Base-by-base conservation (phyloP, 2,113 vertebrate genomes). In the Xenotilapia longispinis region DNA sequence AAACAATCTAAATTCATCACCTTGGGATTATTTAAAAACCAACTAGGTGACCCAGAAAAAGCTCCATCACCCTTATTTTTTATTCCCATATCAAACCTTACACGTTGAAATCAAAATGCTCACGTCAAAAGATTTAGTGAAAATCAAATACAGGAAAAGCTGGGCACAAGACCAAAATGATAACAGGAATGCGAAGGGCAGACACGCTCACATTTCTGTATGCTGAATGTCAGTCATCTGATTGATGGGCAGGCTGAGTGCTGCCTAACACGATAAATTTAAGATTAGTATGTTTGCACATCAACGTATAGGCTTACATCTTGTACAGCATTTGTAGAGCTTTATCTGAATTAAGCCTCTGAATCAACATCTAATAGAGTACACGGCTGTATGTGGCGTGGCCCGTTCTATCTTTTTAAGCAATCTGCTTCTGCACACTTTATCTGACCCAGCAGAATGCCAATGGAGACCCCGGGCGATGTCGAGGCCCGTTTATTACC, bases 401-500 rank as follows among this genome's bases (percentile, higher is more conserved):
- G 55, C 21, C 7, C 6, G 5, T 53, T 81, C 65, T 94, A 91
- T 94, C 94, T 88, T 85, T 85, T 80, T 28, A 42, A 91, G 85
- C 87, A 42, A 93, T 93, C 93, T 90, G 84, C 79, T 63, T 81
- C 23, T 10, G 86, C 88, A 88, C 93, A 91, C 88, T 78, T 90
- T 92, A 92, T 93, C 93, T 33, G 85, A 84, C 58, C 63, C 88
- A 38, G 89, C 89, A 88, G 93, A 91, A 91, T 83, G 89, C 87
- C 92, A 85, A 82, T 65, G 84, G 88, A 90, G 93, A 94, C 87
- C 90, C 89, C 7, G 89, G 75, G 90, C 93, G 87, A 93, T 91
- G 95, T 93, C 84, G 90, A 89, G 83, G 84, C 82, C 85, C 81
- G 86, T 87, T 92, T 93, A 92, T 92, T 93, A 92, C 91, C 87